These are phyloP conservation scores for Andrena hattorfiana DNA, from an alignment of 2,888 invertebrate species.

Conservation along the genomic window DNA sequence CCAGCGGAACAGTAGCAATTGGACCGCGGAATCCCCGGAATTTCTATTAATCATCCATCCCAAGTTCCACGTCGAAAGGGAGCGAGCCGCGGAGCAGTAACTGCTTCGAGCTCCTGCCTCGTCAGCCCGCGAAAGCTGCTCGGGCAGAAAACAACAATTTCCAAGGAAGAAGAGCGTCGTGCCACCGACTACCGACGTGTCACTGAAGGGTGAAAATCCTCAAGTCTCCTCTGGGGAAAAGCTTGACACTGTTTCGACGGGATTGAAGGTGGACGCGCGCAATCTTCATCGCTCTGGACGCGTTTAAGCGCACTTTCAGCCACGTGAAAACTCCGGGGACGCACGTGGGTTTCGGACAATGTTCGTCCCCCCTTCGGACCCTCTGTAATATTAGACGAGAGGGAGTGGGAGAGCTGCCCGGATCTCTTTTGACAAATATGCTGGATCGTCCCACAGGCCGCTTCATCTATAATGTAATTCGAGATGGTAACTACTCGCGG, in stretches of 20 bases:
- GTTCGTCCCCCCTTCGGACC: slow-evolving; percentile 29
- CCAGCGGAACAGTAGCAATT: slow-evolving; percentile 1
- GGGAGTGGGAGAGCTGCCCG: slow-evolving; percentile 40
- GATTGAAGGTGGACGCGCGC: slow-evolving; percentile 21
- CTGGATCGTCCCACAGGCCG: slow-evolving; percentile 65
- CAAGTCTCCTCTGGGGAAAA: background rate
- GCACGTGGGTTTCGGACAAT: slow-evolving; percentile 60
- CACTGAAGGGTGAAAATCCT: slow-evolving; percentile 23
- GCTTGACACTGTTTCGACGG: slow-evolving; percentile 25
- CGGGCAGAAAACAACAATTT: slow-evolving; percentile 16
- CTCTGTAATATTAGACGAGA: slow-evolving; percentile 63
- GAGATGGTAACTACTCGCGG: slow-evolving; percentile 70
- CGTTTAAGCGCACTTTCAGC: slow-evolving; percentile 11
- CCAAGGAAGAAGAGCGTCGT: slow-evolving; percentile 2
- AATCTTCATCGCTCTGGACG: slow-evolving; percentile 30
- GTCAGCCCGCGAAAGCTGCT: slow-evolving; percentile 12
- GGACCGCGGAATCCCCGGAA: background rate
- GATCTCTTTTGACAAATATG: slow-evolving; percentile 71
- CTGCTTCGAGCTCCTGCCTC: slow-evolving; percentile 2
- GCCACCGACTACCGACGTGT: background rate
- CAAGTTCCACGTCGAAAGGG: background rate
- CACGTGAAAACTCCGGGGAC: slow-evolving; percentile 33
- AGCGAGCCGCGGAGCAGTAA: background rate
- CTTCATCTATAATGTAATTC: slow-evolving; percentile 74
- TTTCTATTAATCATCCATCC: slow-evolving; percentile 7